A percentile compares a stretch with the other conserved stretches of the same genome.
phyloP scores from a whole-genome alignment of 2,797 vertebrate species.

The Calcarius lapponicus region DNA sequence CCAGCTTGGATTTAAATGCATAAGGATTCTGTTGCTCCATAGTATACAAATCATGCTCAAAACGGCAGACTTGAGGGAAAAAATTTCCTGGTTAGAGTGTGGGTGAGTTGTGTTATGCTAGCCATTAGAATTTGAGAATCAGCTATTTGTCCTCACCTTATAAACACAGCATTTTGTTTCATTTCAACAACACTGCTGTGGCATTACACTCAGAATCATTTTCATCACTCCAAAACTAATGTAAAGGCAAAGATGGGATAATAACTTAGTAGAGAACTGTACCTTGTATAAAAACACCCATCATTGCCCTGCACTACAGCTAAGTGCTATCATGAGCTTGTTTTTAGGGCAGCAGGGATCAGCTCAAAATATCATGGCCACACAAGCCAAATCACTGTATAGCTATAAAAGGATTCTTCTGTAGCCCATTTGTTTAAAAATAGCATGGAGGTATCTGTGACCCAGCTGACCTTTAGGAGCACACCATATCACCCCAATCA shows the following conservation, averaged over 20 bases:
- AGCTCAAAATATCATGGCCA: background rate
- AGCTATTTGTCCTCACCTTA: background rate
- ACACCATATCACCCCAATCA: fast-evolving
- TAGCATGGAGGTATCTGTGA: background rate
- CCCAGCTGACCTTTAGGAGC: background rate
- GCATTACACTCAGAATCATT: background rate
- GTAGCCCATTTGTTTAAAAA: background rate
- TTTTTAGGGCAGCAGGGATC: background rate
- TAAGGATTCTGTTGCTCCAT: background rate
- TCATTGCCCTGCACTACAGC: background rate
- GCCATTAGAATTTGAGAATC: background rate
- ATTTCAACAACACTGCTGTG: background rate
- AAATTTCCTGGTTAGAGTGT: background rate
- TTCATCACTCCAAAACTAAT: background rate
- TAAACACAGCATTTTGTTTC: background rate
- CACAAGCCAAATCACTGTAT: background rate
- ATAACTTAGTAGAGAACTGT: background rate
- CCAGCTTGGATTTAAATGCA: background rate
- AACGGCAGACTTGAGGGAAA: fast-evolving
- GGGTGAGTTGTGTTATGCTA: background rate
- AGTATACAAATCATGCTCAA: background rate
- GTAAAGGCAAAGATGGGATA: background rate
- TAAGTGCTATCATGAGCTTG: background rate
- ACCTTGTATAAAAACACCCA: background rate
- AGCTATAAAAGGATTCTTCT: background rate